Conservation (phyloP, 2,888 invertebrate genomes). For the Eutolmus rufibarbis region DNA sequence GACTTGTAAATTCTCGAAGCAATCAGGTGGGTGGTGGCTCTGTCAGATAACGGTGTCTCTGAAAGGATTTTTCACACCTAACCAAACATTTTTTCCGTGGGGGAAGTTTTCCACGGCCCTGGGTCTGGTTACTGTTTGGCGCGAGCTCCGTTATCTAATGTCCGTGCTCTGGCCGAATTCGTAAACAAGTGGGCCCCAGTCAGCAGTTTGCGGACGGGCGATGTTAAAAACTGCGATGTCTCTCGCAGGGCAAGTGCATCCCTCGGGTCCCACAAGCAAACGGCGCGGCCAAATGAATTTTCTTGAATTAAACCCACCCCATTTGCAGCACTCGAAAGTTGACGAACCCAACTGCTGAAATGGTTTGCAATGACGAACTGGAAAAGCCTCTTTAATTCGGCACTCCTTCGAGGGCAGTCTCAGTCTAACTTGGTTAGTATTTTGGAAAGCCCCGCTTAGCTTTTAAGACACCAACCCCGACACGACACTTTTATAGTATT, state of each 20-base stretch:
- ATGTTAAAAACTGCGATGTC: not conserved
- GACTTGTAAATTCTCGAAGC: constrained; percentile 4
- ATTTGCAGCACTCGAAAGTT: not conserved
- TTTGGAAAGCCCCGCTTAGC: not conserved
- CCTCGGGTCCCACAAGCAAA: not conserved
- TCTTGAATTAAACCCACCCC: not conserved
- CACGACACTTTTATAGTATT: too few species aligned
- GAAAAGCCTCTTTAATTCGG: not conserved
- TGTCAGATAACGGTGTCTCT: not conserved
- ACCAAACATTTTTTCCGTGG: constrained; percentile 19
- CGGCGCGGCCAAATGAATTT: not conserved
- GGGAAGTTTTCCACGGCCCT: not conserved
- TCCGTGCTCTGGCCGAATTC: not conserved
- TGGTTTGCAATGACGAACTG: not conserved
- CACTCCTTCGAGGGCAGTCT: not conserved
- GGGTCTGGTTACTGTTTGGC: constrained; percentile 4
- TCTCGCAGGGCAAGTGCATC: not conserved
- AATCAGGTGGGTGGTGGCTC: constrained; percentile 8
- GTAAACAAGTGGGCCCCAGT: not conserved
- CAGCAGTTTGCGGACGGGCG: not conserved
- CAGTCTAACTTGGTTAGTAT: not conserved
- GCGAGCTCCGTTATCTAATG: constrained; percentile 23
- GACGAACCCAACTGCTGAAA: not conserved
- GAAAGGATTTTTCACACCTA: not conserved
- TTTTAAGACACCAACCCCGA: too few species aligned